phyloP scores from a whole-genome alignment of 2,888 invertebrate genomes.

The Portevinia maculata region DNA sequence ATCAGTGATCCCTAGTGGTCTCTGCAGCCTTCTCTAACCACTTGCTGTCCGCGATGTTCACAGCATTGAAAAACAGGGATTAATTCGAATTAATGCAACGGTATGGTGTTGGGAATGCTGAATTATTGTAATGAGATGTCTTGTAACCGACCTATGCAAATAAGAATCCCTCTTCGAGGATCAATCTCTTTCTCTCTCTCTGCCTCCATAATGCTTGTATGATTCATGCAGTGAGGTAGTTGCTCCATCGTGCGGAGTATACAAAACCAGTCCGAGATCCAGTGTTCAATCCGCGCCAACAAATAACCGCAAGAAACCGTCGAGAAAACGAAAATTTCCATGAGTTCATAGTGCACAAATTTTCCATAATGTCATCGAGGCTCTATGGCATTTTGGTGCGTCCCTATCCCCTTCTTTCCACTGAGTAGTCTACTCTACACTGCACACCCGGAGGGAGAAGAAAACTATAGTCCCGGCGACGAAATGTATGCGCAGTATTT shows the following conservation, averaged over 20 bases:
- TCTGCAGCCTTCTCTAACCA: conserved; percentile 56
- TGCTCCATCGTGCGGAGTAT: conserved; percentile 30
- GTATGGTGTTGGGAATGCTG: conserved; percentile 69
- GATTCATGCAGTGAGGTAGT: conserved; percentile 71
- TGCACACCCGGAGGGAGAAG: conserved; percentile 53
- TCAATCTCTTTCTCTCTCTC: conserved; percentile 29
- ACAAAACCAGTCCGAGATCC: conserved; percentile 45
- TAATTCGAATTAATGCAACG: conserved; percentile 72
- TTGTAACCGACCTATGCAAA: conserved; percentile 74
- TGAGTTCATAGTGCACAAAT: conserved; percentile 74
- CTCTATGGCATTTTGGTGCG: conserved; percentile 57
- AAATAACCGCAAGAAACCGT: conserved; percentile 5
- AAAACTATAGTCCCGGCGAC: conserved; percentile 58
- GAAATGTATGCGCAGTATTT: conserved; percentile 73
- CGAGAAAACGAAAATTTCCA: conserved; percentile 69
- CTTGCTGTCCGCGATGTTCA: conserved; percentile 50
- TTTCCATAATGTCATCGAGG: conserved; percentile 74
- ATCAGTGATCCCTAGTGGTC: conserved; percentile 64
- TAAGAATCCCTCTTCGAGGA: conserved; percentile 35
- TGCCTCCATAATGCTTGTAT: conserved; percentile 17
- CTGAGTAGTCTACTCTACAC: no score
- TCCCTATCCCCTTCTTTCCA: conserved; percentile 4
- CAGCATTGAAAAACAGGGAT: conserved; percentile 38
- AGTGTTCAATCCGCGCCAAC: conserved; percentile 36
- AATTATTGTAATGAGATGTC: conserved; percentile 74